These are phyloP conservation scores for Pterocles orientalis DNA, from an alignment of 2,113 vertebrate genomes.

Conservation along the genomic window DNA sequence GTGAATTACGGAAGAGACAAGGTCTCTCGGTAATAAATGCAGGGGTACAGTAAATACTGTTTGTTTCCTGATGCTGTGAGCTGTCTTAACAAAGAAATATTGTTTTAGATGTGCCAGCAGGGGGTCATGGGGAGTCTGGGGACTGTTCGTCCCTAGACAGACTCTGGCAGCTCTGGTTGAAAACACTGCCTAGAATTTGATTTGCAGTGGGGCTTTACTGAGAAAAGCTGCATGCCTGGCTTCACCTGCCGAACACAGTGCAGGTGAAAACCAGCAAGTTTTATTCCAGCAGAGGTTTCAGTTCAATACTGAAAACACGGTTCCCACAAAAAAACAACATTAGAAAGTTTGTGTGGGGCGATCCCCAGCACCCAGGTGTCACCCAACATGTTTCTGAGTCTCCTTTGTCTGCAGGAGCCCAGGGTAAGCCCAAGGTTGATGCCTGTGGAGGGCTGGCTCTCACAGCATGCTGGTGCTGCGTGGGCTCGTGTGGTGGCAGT, in stretches of 20 bases:
- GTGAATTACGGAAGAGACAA: neutral
- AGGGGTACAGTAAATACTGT: neutral
- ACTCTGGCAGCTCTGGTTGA: neutral
- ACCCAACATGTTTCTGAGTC: neutral
- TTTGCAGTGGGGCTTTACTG: neutral
- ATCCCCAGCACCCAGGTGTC: neutral
- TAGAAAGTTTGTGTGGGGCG: neutral
- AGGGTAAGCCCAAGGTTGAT: rapidly evolving
- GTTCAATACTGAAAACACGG: rapidly evolving
- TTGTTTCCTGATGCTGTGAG: neutral
- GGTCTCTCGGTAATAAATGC: neutral
- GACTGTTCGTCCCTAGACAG: neutral
- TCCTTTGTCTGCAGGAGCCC: neutral
- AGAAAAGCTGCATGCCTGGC: neutral
- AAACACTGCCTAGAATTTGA: neutral
- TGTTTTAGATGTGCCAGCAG: neutral
- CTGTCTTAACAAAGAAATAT: neutral
- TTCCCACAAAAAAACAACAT: neutral
- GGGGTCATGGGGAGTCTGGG: neutral
- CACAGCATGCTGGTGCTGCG: rapidly evolving
- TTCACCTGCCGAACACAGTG: neutral
- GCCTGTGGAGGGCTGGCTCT: rapidly evolving
- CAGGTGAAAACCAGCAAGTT: neutral
- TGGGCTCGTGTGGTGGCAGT: rapidly evolving
- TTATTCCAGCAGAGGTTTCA: neutral